phyloP scores from a whole-genome alignment of 2,888 invertebrate species.

The Masnerella sp. region DNA sequence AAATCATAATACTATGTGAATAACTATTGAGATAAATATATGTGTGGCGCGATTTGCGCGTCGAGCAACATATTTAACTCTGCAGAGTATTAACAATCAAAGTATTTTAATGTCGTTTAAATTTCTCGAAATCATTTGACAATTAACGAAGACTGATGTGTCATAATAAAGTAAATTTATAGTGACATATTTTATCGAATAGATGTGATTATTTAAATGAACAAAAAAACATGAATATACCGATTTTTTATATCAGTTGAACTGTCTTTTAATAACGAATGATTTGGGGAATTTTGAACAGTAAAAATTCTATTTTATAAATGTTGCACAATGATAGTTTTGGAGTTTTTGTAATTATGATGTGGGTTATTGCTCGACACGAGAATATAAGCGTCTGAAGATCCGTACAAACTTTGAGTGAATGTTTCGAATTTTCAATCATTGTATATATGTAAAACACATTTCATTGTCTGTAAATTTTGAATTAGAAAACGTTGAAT shows the following conservation, averaged over 20 bases:
- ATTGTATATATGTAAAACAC: constrained; percentile 65
- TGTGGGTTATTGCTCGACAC: constrained; percentile 33
- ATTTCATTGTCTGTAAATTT: constrained; percentile 56
- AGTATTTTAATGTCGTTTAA: constrained; percentile 39
- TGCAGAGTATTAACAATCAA: constrained; percentile 12
- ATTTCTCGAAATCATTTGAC: constrained; percentile 54
- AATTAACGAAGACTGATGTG: constrained; percentile 34
- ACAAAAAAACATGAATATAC: neutral
- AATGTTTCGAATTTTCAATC: constrained; percentile 61
- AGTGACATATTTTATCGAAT: constrained; percentile 10
- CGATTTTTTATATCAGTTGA: constrained; percentile 32
- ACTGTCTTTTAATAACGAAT: constrained; percentile 31
- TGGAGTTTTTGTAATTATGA: constrained; percentile 41
- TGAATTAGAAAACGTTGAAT: constrained; percentile 51
- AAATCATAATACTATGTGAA: too few species aligned
- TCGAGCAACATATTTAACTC: constrained; percentile 35
- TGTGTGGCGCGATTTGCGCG: constrained; percentile 27
- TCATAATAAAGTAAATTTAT: too few species aligned
- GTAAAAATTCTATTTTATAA: constrained; percentile 43
- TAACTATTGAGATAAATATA: constrained; percentile 24
- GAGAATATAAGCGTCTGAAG: constrained; percentile 29
- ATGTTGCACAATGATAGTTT: constrained; percentile 31
- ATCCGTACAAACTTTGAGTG: constrained; percentile 43
- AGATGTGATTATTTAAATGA: constrained; percentile 25
- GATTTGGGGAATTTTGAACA: constrained; percentile 42